phyloP scores from a whole-genome alignment of 1,140 invertebrate species.

The Spodoptera litura region DNA sequence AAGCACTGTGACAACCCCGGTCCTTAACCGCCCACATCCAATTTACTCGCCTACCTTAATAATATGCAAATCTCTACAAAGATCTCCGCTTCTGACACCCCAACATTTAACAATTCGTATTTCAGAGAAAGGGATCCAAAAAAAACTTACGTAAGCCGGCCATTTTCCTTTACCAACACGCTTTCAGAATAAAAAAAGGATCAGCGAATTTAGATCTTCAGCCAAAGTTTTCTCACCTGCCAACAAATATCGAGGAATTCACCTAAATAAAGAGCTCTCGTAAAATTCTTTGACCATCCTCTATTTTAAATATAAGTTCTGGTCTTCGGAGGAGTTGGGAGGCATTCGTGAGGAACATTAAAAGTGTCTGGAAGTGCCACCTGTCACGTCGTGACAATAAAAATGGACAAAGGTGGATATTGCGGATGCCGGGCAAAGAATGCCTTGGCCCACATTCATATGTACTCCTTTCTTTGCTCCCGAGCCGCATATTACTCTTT shows the following conservation, averaged over 20 bases:
- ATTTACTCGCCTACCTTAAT: conserved; percentile 21
- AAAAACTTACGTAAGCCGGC: conserved; percentile 12
- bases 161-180: conserved; percentile 22
- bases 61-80: conserved; percentile 28
- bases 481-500: conserved; percentile 14
- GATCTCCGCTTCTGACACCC: conserved; percentile 19
- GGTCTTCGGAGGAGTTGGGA: not conserved
- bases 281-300: not conserved
- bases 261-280: conserved; percentile 23
- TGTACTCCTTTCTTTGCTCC: conserved; percentile 34
- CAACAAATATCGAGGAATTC: conserved; percentile 11
- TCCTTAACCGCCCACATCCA: not conserved
- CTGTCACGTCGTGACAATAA: conserved; percentile 25
- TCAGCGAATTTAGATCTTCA: conserved; percentile 19
- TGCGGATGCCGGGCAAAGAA: conserved; percentile 27
- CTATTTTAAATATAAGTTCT: not conserved
- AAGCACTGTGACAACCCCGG: too few species aligned
- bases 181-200: conserved; percentile 18
- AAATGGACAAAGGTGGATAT: conserved; percentile 33
- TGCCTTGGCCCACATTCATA: conserved; percentile 15
- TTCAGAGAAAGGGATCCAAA: conserved; percentile 1
- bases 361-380: conserved; percentile 25
- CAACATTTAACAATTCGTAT: conserved; percentile 28
- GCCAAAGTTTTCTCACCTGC: conserved; percentile 21
- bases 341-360: conserved; percentile 23